Conservation (phyloP, 1,140 invertebrate species). For the Heliconius hermathena region DNA sequence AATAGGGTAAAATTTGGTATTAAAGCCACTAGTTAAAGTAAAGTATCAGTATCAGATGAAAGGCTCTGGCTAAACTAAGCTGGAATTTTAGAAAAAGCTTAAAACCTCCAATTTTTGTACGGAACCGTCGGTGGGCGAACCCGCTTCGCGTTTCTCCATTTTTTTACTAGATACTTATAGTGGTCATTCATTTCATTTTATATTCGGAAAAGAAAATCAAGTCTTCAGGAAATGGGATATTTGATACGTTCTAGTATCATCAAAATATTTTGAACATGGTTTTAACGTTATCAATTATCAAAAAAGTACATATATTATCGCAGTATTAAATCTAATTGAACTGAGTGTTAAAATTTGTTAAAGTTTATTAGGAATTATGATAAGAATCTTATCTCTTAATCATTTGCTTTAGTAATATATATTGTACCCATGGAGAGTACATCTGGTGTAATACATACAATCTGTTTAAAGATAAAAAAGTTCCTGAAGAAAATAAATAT, state of each 20-base stretch:
- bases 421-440: background rate
- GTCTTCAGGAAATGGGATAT: background rate
- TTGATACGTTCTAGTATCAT: background rate
- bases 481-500: background rate
- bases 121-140: no score
- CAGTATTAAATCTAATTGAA: conserved; percentile 3
- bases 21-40: no score
- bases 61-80: no score
- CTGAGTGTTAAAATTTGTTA: background rate
- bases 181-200: no score
- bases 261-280: background rate
- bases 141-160: no score
- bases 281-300: background rate
- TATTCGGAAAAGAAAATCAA: no score
- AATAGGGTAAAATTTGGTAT: no score
- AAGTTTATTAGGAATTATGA: background rate
- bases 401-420: background rate
- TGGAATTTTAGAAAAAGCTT: no score
- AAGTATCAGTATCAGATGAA: no score
- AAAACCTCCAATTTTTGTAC: no score
- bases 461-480: background rate
- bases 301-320: conserved; percentile 1
- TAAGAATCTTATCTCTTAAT: background rate
- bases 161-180: no score
- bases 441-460: background rate